phyloP scores from a whole-genome alignment of 1,140 invertebrate species.

The Drosophila bipectinata region DNA sequence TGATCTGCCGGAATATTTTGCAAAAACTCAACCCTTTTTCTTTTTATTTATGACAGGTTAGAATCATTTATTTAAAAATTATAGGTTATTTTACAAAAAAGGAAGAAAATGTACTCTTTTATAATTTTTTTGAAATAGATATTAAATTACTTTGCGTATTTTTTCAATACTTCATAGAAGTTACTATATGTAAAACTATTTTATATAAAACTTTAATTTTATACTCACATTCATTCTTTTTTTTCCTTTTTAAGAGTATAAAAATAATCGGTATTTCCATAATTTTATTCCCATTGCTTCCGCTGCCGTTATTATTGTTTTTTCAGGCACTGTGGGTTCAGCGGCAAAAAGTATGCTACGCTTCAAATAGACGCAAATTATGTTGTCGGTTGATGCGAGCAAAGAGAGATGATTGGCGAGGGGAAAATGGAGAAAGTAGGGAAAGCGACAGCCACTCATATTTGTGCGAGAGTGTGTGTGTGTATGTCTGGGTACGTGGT shows the following conservation, averaged over 20 bases:
- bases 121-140: too few relatives aligned
- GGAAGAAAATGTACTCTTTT: background rate
- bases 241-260: background rate
- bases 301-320: slow-evolving; percentile 11
- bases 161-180: too few relatives aligned
- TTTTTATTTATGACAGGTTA: background rate
- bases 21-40: background rate
- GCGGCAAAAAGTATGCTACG: slow-evolving; percentile 68
- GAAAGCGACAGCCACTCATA: background rate
- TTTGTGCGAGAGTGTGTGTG: slow-evolving; percentile 5
- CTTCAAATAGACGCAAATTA: slow-evolving; percentile 72
- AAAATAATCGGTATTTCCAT: too few relatives aligned
- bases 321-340: slow-evolving; percentile 24
- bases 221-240: background rate
- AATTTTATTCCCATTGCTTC: background rate
- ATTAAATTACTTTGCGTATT: too few relatives aligned
- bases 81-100: background rate
- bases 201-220: too few relatives aligned
- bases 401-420: slow-evolving; percentile 17
- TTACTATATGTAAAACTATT: too few relatives aligned
- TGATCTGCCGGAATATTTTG: background rate
- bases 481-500: slow-evolving; percentile 16
- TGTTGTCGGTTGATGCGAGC: slow-evolving; percentile 47
- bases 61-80: background rate
- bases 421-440: background rate